These are phyloP conservation scores for Xestia xanthographa DNA, from an alignment of 2,888 invertebrate species.

Conservation along the genomic window DNA sequence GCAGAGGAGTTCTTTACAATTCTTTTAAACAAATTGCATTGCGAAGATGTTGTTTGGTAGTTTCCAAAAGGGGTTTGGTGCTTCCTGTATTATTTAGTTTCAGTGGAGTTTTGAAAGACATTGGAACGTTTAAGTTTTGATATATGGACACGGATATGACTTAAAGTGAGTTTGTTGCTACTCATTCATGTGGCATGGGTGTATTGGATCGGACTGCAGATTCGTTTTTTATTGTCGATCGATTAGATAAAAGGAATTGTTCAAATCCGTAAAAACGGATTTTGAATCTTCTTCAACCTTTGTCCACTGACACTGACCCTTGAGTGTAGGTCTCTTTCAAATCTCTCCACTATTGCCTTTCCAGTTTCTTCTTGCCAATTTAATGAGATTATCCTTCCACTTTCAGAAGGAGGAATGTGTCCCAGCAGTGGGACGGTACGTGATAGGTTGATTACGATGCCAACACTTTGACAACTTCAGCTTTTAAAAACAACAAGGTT, in stretches of 20 bases:
- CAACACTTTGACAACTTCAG: not conserved
- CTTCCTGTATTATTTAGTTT: conserved; percentile 68
- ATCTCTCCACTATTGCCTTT: too few species aligned
- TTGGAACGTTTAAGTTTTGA: conserved; percentile 65
- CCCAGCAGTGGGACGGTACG: not conserved
- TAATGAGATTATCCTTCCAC: too few species aligned
- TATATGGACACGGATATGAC: conserved; percentile 58
- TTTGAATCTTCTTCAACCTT: not conserved
- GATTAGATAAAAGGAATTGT: not conserved
- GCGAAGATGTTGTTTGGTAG: conserved; percentile 77
- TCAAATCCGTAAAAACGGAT: too few species aligned
- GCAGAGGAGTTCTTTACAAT: conserved; percentile 71
- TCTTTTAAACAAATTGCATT: conserved; percentile 79
- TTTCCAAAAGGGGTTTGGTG: conserved; percentile 69
- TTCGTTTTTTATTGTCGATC: not conserved
- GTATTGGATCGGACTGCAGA: not conserved
- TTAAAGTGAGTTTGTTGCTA: conserved; percentile 51
- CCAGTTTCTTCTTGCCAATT: too few species aligned
- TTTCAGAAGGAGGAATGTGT: not conserved
- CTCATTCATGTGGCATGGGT: conserved; percentile 16
- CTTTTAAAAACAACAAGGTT: not conserved
- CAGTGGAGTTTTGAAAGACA: conserved; percentile 66
- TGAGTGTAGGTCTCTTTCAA: too few species aligned
- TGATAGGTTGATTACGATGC: not conserved
- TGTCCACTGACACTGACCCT: too few species aligned